Evolutionary conservation across 1,140 invertebrate genomes (phyloP).

Genomic region (Brachionus manjavacas): DNA sequence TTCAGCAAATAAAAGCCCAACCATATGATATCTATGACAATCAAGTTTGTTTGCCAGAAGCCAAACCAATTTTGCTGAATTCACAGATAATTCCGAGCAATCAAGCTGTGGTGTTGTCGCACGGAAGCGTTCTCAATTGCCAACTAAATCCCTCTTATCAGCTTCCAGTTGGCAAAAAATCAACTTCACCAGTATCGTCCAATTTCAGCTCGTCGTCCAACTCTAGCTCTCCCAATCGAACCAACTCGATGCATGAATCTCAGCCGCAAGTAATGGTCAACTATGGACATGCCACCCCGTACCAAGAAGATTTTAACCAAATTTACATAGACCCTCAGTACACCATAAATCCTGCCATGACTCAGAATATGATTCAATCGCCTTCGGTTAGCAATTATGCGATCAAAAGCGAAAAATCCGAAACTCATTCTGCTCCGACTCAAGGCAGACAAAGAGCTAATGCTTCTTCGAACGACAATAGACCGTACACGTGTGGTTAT

Average conservation of each 20-base stretch:
- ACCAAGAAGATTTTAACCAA: neutral
- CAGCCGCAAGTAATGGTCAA: neutral
- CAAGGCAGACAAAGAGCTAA: neutral
- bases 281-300: neutral
- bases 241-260: neutral
- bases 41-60: neutral
- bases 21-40: slow-evolving; percentile 22
- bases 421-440: neutral
- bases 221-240: slow-evolving; percentile 6
- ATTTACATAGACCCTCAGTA: neutral
- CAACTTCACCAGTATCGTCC: neutral
- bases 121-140: neutral
- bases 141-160: neutral
- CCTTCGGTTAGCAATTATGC: neutral
- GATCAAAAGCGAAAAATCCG: neutral
- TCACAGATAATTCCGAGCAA: neutral
- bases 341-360: neutral
- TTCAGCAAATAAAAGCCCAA: neutral
- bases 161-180: neutral
- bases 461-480: slow-evolving; percentile 18
- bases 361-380: neutral
- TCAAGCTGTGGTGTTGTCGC: neutral
- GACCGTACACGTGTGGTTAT: slow-evolving; percentile 34
- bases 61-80: neutral
- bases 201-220: neutral